Evolutionary conservation across 1,140 invertebrate species (phyloP), one percentile per base, ranked within the genome.

Genomic region (Colletes latitarsis): DNA sequence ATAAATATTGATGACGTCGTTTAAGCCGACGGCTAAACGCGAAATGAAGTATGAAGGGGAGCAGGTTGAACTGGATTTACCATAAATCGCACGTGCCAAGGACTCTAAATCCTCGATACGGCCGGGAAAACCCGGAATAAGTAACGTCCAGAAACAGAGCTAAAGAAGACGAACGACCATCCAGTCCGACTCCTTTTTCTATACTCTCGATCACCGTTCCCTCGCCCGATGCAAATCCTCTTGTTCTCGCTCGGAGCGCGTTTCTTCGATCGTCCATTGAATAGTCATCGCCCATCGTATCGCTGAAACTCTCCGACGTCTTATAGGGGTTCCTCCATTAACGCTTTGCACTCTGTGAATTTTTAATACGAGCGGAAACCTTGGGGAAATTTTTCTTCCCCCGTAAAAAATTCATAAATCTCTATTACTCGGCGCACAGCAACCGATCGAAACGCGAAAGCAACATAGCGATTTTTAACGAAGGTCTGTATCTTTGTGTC

Each of bases 1-100:
- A 76, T 76, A 76, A 76, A 76, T 76, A 76, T 76, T 76, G 73
- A 76, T 76, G 73, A 46, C 63, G 17, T 67, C 73, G 63, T 66
- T 55, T 66, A 67, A 53, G 14, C 6, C 49, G 12, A 21, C 71
- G 9, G 8, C 58, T 73, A 58, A 73, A 74, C 53, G 60, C 21
- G 60, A 74, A 76, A 76, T 57, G 73, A 76, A 76, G 52, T 76
- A 76, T 46, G 63, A 76, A 76, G 49, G 41, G 10, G 60, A 30
- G 15, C 71, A 53, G 46, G 71, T 57, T 67, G 49, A 10, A 66
- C 52, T 67, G 63, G 63, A 76, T 76, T 76, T 57, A 67, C 52
- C 73, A 67, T 76, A 76, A 76, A 76, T 76, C 73, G 73, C 55
- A 67, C 73, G 63, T 76, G 63, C 39, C 62, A 21, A 67, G 73